A percentile compares a stretch with the other conserved stretches of the same genome.
These are phyloP conservation scores for Cactoblastis cactorum DNA, from an alignment of 2,888 invertebrate genomes.

Conservation along the genomic window DNA sequence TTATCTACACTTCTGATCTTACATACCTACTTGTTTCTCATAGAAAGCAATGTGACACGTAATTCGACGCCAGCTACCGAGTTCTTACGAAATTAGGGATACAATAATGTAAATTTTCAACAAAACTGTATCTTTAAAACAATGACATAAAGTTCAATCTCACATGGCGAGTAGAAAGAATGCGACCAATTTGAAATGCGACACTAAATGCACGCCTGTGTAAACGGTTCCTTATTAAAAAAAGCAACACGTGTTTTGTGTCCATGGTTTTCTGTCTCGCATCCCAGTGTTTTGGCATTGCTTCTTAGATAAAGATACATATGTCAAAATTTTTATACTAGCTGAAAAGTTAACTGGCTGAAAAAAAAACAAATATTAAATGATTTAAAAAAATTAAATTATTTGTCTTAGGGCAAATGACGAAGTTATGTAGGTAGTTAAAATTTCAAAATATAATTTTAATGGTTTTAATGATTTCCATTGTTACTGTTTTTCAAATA, in stretches of 20 bases:
- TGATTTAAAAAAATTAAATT: no score
- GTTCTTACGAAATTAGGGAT: constrained; percentile 48
- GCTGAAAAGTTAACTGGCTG: no score
- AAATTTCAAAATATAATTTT: neutral
- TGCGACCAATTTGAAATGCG: constrained; percentile 61
- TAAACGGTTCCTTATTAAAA: constrained; percentile 50
- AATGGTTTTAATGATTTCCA: neutral
- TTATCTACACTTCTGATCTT: constrained; percentile 5
- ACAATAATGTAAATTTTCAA: constrained; percentile 21
- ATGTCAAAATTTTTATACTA: neutral
- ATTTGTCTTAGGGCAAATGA: no score
- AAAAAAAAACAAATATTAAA: no score
- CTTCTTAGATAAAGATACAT: neutral
- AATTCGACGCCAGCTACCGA: constrained; percentile 57
- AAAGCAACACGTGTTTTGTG: constrained; percentile 43
- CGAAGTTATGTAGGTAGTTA: no score
- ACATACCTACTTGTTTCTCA: constrained; percentile 14
- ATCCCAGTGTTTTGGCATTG: constrained; percentile 2
- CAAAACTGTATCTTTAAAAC: constrained; percentile 13
- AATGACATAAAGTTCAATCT: constrained; percentile 27
- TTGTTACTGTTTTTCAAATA: neutral
- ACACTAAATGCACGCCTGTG: constrained; percentile 49
- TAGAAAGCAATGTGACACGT: constrained; percentile 44
- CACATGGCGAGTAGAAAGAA: constrained; percentile 29
- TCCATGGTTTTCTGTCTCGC: constrained; percentile 17